Evolutionary conservation across 1,140 invertebrate species (phyloP).

Genomic region (Dryas iulia): DNA sequence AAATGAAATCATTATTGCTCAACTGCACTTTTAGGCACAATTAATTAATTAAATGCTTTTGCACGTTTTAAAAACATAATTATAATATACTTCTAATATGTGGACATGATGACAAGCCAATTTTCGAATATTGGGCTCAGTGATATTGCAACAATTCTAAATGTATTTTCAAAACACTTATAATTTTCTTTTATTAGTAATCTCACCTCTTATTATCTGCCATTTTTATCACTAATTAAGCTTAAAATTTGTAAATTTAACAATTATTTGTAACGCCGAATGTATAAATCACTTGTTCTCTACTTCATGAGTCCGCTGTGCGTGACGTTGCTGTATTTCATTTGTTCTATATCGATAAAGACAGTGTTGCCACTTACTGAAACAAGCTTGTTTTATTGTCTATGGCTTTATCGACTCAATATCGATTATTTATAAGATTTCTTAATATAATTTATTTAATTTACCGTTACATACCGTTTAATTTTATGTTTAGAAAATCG

Average conservation of each 20-base stretch:
- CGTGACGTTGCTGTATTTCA: slow-evolving; percentile 81
- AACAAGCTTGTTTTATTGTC: slow-evolving; percentile 20
- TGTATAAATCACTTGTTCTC: slow-evolving; percentile 58
- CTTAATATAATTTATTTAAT: too few relatives aligned
- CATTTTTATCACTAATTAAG: slow-evolving; percentile 73
- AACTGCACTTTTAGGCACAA: not conserved
- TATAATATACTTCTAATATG: slow-evolving; percentile 40
- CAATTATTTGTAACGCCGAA: slow-evolving; percentile 68
- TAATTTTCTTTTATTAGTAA: slow-evolving; percentile 10
- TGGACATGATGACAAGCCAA: slow-evolving; percentile 80
- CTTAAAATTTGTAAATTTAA: slow-evolving; percentile 58
- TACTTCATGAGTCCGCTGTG: slow-evolving; percentile 53
- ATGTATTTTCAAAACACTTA: slow-evolving; percentile 7
- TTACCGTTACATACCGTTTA: not conserved
- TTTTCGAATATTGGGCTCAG: slow-evolving; percentile 61
- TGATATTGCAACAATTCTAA: slow-evolving; percentile 35
- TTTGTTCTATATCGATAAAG: slow-evolving; percentile 70
- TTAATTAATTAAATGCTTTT: not conserved
- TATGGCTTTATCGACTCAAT: slow-evolving; percentile 15
- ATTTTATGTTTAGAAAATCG: not conserved
- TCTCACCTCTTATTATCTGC: slow-evolving; percentile 82
- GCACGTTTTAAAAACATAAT: not conserved
- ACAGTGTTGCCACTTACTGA: slow-evolving; percentile 44
- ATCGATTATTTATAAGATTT: not conserved
- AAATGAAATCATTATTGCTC: not conserved